These are phyloP conservation scores for Alca torda DNA, from an alignment of 2,797 vertebrate species.

Conservation along the genomic window DNA sequence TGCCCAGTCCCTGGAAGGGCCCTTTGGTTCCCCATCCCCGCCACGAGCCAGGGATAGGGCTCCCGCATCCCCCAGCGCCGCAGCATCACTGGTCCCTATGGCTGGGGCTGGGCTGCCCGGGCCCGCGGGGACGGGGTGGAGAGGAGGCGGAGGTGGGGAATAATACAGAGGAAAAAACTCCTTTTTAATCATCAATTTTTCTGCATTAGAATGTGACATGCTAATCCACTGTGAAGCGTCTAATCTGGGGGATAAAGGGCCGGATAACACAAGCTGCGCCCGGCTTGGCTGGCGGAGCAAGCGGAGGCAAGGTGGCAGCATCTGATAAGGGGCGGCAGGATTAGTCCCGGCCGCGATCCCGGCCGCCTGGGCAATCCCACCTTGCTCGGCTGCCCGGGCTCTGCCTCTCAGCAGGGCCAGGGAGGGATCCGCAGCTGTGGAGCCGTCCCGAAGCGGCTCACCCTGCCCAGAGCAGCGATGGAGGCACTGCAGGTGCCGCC, in stretches of 20 bases:
- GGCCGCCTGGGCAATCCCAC: slow-evolving; percentile 3
- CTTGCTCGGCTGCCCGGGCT: neutral
- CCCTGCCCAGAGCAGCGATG: accelerated
- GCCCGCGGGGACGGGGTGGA: neutral
- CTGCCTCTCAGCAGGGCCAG: neutral
- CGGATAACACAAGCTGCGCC: slow-evolving; percentile 60
- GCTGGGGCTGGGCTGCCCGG: neutral
- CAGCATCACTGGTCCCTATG: accelerated
- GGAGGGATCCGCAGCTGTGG: neutral
- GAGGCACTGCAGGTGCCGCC: neutral
- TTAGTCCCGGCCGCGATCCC: slow-evolving; percentile 23
- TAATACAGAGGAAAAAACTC: slow-evolving; percentile 32
- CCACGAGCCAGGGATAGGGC: accelerated
- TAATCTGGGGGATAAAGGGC: slow-evolving; percentile 71
- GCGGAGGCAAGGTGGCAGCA: slow-evolving; percentile 66
- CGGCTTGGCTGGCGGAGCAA: slow-evolving; percentile 31
- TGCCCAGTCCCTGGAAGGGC: accelerated
- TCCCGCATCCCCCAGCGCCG: neutral
- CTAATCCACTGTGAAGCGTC: slow-evolving; percentile 69
- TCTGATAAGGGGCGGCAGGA: slow-evolving; percentile 61
- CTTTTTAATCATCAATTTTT: slow-evolving; percentile 55
- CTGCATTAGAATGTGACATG: slow-evolving; percentile 65
- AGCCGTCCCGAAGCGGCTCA: neutral
- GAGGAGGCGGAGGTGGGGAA: slow-evolving; percentile 30
- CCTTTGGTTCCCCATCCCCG: neutral